Evolutionary conservation across 1,140 invertebrate species (phyloP), one percentile per base, ranked within the genome.

Genomic region (Zaprionus taronus): DNA sequence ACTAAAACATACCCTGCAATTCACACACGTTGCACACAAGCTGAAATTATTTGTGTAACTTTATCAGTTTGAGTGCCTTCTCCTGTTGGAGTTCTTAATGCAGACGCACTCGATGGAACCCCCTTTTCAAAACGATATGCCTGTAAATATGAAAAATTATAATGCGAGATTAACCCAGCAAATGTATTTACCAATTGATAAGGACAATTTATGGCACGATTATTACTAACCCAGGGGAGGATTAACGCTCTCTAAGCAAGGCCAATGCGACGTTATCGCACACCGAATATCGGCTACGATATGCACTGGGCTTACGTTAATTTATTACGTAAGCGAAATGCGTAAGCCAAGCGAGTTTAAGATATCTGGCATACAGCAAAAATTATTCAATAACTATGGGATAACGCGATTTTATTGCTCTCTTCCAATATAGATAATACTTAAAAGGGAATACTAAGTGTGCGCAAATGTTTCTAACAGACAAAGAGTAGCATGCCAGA

Each of bases 201-300:
- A 51, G 47, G n/a, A 22, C 17, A 51, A 51, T 51, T 51, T 51
- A 51, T 24, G 20, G 11, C 20, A 24, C 20, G 47, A 51, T 51
- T 51, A 51, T 51, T 51, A 51, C 47, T 51, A 24, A 24, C 47
- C 47, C 47, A 14, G 17, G 5, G 44, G 44, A 41, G 17, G 44
- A 49, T 49, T 49, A 49, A 49, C 44, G 44, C 44, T 20, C n/a
- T 49, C 47, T 51, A 51, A 51, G 47, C 47, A 51, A 38, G 41
- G 4, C 47, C 47, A 5, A 51, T 17, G 47, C 47, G 47, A 24
- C 47, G 47, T 24, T 51, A 51, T 51, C 47, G 47, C 47, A 14
- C 9, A 22, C 17, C 1, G 12, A 22, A 51, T 51, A 51, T 51
- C 47, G 17, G 20, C 20, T 17, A n/a, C 41, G 41, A 51, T 51